These are phyloP conservation scores for Lutjanus campechanus DNA, from an alignment of 2,797 vertebrate genomes.

Conservation along the genomic window DNA sequence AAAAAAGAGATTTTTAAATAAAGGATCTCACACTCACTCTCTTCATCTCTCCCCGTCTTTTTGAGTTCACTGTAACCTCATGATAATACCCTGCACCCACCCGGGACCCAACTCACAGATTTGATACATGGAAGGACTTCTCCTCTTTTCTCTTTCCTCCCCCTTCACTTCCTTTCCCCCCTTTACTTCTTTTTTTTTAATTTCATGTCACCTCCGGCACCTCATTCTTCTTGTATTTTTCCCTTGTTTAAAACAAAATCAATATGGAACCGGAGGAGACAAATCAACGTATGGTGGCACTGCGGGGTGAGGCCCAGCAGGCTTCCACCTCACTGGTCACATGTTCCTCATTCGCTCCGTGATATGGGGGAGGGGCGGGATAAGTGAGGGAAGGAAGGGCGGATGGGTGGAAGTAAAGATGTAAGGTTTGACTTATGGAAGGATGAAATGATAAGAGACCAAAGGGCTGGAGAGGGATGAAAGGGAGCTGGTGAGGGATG, in stretches of 20 bases:
- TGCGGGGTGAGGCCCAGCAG: conserved; percentile 67
- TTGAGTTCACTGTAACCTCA: conserved; percentile 63
- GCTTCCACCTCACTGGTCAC: conserved; percentile 72
- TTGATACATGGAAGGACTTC: conserved; percentile 69
- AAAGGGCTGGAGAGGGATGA: conserved; percentile 80
- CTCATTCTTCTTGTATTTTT: conserved; percentile 85
- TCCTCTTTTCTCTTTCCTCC: conserved; percentile 41
- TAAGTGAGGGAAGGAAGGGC: conserved; percentile 49
- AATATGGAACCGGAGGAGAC: conserved; percentile 83
- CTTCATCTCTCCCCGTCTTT: conserved; percentile 40
- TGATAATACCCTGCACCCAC: conserved; percentile 64
- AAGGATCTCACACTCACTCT: conserved; percentile 35
- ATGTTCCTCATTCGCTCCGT: conserved; percentile 53
- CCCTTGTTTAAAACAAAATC: conserved; percentile 87
- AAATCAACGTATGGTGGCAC: conserved; percentile 81
- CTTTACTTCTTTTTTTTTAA: conserved; percentile 46
- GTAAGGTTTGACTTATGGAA: conserved; percentile 78
- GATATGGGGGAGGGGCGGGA: conserved; percentile 32
- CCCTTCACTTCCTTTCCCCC: conserved; percentile 27
- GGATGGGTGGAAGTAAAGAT: conserved; percentile 72
- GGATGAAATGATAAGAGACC: conserved; percentile 78
- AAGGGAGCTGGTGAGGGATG: conserved; percentile 75
- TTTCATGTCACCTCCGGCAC: conserved; percentile 77
- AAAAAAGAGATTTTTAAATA: conserved; percentile 74
- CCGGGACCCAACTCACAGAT: conserved; percentile 60